Percentiles rank a stretch among this genome's conserved stretches.
Conservation (phyloP, 2,888 invertebrate species). For the Calameuta idolon region DNA sequence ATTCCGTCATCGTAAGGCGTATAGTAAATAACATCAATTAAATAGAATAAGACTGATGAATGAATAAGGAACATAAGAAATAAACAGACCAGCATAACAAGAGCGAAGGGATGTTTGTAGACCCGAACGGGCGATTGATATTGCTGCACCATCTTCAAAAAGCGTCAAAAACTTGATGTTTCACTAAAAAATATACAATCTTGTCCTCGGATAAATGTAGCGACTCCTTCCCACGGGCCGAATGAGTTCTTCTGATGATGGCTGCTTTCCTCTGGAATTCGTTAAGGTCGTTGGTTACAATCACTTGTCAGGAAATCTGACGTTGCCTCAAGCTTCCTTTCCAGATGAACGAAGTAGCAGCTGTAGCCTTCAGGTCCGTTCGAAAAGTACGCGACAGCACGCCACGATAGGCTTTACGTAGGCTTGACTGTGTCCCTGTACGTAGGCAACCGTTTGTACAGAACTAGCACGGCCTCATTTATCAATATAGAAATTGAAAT, state of each 20-base stretch:
- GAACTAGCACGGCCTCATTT: background rate
- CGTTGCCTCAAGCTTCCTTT: background rate
- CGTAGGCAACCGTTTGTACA: background rate
- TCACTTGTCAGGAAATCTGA: constrained; percentile 3
- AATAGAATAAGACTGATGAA: background rate
- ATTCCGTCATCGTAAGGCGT: background rate
- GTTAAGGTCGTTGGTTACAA: constrained; percentile 6
- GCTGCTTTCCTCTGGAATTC: background rate
- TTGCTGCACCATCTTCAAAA: constrained; percentile 91
- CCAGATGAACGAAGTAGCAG: background rate
- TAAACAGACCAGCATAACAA: constrained; percentile 92
- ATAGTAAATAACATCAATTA: background rate
- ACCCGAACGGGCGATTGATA: constrained; percentile 95
- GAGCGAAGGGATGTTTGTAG: constrained; percentile 94
- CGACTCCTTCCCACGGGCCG: background rate
- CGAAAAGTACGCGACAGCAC: background rate
- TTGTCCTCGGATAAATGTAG: background rate
- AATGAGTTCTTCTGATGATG: background rate
- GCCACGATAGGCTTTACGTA: background rate
- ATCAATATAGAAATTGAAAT: background rate
- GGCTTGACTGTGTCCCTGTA: background rate
- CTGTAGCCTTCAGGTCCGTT: background rate
- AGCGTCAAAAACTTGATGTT: background rate
- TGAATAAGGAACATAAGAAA: constrained; percentile 20
- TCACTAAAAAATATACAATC: background rate